Percentiles rank a stretch among this genome's conserved stretches.
phyloP scores from a whole-genome alignment of 2,113 vertebrate species.

The Pygoscelis antarcticus region DNA sequence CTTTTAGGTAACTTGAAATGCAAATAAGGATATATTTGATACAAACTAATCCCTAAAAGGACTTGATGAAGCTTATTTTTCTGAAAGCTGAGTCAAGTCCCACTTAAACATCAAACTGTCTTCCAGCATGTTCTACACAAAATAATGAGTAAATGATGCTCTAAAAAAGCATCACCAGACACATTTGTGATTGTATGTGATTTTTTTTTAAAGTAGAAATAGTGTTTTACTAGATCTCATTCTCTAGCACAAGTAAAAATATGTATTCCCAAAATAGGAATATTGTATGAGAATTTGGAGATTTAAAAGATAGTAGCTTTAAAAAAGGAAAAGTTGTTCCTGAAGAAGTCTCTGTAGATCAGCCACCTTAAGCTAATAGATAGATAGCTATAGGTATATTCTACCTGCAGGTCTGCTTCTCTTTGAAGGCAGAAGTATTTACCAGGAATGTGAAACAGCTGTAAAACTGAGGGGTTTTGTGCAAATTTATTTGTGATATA shows the following conservation, averaged over 20 bases:
- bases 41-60: slow-evolving; percentile 58
- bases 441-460: neutral
- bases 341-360: neutral
- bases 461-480: neutral
- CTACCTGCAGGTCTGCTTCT: neutral
- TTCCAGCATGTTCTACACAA: neutral
- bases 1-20: slow-evolving; percentile 59
- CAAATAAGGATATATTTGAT: slow-evolving; percentile 61
- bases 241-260: neutral
- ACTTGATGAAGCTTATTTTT: slow-evolving; percentile 60
- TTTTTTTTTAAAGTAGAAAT: neutral
- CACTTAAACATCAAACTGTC: slow-evolving; percentile 57
- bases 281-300: neutral
- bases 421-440: neutral
- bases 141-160: slow-evolving; percentile 44
- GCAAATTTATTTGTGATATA: neutral
- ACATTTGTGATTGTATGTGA: neutral
- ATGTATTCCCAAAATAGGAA: neutral
- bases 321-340: neutral
- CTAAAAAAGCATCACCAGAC: neutral
- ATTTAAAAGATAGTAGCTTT: neutral
- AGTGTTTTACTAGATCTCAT: neutral
- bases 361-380: neutral
- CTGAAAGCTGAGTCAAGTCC: slow-evolving; percentile 53
- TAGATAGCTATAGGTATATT: neutral